These are phyloP conservation scores for Pegoplata infirma DNA, from an alignment of 2,888 invertebrate genomes.

Conservation along the genomic window DNA sequence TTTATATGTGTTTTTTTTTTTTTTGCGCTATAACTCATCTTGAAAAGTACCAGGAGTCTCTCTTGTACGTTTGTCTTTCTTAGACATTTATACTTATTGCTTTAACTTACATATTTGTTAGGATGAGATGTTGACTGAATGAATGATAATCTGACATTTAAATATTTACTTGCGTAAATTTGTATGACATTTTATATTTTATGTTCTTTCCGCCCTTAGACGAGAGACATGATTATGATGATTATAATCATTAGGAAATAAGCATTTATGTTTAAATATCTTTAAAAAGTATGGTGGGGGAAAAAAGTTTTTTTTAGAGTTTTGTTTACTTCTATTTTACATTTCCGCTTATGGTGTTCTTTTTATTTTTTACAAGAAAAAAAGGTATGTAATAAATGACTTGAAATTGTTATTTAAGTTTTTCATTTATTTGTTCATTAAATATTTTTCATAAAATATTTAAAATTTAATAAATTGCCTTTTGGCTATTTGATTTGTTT, in stretches of 20 bases:
- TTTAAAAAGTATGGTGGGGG: conserved; percentile 12
- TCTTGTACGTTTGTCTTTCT: conserved; percentile 35
- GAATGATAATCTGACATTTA: conserved; percentile 73
- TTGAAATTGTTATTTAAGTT: conserved; percentile 37
- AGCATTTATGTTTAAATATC: conserved; percentile 55
- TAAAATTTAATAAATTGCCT: conserved; percentile 13
- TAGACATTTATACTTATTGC: conserved; percentile 53
- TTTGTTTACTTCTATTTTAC: background rate
- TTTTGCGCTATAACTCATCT: background rate
- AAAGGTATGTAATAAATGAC: conserved; percentile 26
- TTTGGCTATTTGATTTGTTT: conserved; percentile 10
- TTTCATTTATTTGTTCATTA: conserved; percentile 16
- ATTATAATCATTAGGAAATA: conserved; percentile 55
- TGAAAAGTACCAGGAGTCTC: background rate
- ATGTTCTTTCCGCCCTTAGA: conserved; percentile 24
- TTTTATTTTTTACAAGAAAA: background rate
- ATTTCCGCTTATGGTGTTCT: background rate
- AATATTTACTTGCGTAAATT: conserved; percentile 75
- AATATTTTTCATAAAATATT: conserved; percentile 4
- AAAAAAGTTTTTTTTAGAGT: conserved; percentile 24
- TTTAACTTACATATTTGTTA: conserved; percentile 46
- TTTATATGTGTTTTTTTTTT: too few species aligned
- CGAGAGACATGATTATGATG: conserved; percentile 39
- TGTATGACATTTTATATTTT: conserved; percentile 69
- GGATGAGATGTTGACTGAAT: conserved; percentile 34